These are phyloP conservation scores for Zaprionus africanus DNA, from an alignment of 1,140 invertebrate species.

Conservation along the genomic window DNA sequence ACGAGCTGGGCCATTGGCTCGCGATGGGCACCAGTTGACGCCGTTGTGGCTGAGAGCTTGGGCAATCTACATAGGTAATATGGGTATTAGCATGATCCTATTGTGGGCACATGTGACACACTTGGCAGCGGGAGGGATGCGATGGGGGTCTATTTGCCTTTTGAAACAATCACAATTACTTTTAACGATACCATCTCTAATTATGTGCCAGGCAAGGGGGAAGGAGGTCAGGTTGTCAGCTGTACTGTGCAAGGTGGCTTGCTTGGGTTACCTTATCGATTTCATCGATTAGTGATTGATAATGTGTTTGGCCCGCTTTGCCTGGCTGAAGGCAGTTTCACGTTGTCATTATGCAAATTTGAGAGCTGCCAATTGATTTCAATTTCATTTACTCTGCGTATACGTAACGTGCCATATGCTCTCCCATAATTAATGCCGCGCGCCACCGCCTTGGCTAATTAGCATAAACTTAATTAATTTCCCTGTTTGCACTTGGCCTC, in stretches of 20 bases:
- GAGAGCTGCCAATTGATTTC: slow-evolving; percentile 62
- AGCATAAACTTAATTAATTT: slow-evolving; percentile 78
- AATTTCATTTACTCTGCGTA: slow-evolving; percentile 65
- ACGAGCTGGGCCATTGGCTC: slow-evolving; percentile 15
- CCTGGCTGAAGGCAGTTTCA: slow-evolving; percentile 36
- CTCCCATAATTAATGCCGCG: slow-evolving; percentile 60
- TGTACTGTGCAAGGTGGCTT: background rate
- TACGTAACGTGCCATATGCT: slow-evolving; percentile 54
- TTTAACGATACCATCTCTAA: slow-evolving; percentile 29
- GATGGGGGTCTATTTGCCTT: background rate
- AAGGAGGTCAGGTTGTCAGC: background rate
- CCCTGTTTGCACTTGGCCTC: slow-evolving; percentile 49
- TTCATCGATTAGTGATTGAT: slow-evolving; percentile 78
- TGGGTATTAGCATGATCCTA: background rate
- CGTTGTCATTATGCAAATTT: slow-evolving; percentile 69
- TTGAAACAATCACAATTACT: background rate
- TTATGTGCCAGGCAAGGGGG: background rate
- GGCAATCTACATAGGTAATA: background rate
- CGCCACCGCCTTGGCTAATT: slow-evolving; percentile 58
- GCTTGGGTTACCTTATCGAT: slow-evolving; percentile 61
- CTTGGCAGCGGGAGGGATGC: background rate
- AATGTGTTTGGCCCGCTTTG: slow-evolving; percentile 63
- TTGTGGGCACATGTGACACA: background rate
- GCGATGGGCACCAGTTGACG: slow-evolving; percentile 5
- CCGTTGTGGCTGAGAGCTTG: background rate